Evolutionary conservation across 2,888 invertebrate species (phyloP).

Genomic region (Dryadula phaetusa): DNA sequence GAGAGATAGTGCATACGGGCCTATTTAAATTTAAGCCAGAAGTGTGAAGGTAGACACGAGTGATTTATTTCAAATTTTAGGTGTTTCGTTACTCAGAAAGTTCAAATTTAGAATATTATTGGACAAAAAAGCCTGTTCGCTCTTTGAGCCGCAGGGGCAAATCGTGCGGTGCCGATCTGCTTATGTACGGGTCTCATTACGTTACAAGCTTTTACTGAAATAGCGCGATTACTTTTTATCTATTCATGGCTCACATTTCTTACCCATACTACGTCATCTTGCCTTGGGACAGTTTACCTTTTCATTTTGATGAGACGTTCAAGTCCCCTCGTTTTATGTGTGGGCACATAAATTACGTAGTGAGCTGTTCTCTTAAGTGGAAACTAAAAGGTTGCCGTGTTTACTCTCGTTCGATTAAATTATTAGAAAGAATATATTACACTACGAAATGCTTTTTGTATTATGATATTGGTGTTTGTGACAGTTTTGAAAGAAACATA

Average conservation of each 20-base stretch:
- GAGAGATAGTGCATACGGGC: constrained; percentile 68
- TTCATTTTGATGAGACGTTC: constrained; percentile 32
- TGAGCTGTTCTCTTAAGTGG: constrained; percentile 38
- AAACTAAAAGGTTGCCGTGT: constrained; percentile 37
- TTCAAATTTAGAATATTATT: constrained; percentile 69
- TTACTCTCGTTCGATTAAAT: constrained; percentile 34
- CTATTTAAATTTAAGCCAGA: constrained; percentile 78
- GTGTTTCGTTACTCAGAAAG: constrained; percentile 68
- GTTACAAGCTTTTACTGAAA: constrained; percentile 30
- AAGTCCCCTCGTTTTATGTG: constrained; percentile 30
- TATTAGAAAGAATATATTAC: constrained; percentile 11
- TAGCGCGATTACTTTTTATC: constrained; percentile 35
- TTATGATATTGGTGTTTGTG: not conserved
- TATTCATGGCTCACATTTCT: constrained; percentile 26
- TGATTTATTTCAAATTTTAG: constrained; percentile 73
- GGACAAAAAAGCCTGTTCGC: constrained; percentile 40
- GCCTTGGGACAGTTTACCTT: constrained; percentile 34
- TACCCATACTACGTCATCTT: constrained; percentile 20
- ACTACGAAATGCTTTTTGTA: constrained; percentile 2
- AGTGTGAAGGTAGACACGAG: constrained; percentile 71
- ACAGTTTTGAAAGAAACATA: not conserved
- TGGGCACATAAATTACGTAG: constrained; percentile 26
- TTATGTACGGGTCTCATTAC: constrained; percentile 30
- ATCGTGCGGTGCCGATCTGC: constrained; percentile 41
- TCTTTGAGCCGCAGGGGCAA: constrained; percentile 44